Evolutionary conservation across 2,113 vertebrate species (phyloP).

Genomic region (Chaetorhynchus papuensis): DNA sequence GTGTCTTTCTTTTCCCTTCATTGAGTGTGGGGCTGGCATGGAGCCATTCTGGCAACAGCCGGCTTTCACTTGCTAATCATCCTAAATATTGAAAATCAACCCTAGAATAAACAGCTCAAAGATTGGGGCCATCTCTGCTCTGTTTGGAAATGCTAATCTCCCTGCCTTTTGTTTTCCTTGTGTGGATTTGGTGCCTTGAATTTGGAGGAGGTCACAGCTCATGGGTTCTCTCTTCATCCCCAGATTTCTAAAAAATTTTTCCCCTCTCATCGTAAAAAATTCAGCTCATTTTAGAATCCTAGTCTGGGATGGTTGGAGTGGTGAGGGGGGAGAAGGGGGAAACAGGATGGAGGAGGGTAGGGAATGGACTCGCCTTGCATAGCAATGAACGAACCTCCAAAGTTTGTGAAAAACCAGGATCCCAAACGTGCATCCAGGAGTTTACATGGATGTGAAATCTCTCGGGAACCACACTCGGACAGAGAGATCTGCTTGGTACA

Average conservation of each 20-base stretch:
- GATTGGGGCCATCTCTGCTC: conserved; percentile 63
- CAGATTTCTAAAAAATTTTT: background rate
- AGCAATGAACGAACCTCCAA: conserved; percentile 42
- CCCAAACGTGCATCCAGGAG: background rate
- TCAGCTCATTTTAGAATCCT: background rate
- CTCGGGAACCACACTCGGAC: background rate
- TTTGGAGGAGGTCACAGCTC: conserved; percentile 60
- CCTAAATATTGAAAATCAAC: conserved; percentile 79
- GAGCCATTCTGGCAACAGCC: conserved; percentile 67
- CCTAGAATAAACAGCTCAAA: conserved; percentile 71
- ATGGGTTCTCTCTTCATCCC: background rate
- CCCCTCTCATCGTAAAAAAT: background rate
- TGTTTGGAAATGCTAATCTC: conserved; percentile 73
- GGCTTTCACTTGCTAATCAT: conserved; percentile 82
- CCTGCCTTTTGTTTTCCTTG: conserved; percentile 54
- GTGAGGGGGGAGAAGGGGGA: background rate
- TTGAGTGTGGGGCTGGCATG: conserved; percentile 53
- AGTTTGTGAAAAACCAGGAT: background rate
- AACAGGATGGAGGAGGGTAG: background rate
- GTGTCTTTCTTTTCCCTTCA: conserved; percentile 50
- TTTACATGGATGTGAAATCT: background rate
- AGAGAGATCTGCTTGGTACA: background rate
- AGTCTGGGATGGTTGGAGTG: background rate
- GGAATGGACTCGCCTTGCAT: conserved; percentile 5
- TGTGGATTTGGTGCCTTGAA: conserved; percentile 29